Conservation (phyloP, 2,797 vertebrate species). For the Hydrocynus forskahlii region DNA sequence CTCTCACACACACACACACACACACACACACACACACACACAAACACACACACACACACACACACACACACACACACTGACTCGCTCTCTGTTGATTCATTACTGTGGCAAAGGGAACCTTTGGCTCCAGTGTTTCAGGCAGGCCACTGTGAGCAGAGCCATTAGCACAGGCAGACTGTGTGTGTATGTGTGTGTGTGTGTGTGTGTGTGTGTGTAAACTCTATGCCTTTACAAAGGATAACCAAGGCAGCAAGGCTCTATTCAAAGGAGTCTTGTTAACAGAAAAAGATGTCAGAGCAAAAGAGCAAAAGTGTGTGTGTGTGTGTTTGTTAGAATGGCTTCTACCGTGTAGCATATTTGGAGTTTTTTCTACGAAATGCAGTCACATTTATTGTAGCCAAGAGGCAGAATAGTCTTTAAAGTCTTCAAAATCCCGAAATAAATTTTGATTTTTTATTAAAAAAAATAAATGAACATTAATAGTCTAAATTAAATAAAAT, state of each 20-base stretch:
- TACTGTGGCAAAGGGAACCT: conserved; percentile 4
- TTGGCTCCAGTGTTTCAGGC: background rate
- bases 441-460: too few species aligned
- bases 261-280: conserved; percentile 40
- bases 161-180: too few species aligned
- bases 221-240: conserved; percentile 19
- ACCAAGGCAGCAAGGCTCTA: conserved; percentile 27
- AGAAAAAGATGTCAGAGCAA: conserved; percentile 2
- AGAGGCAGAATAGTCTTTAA: too few species aligned
- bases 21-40: background rate
- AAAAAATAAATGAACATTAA: too few species aligned
- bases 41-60: background rate
- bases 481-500: too few species aligned
- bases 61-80: background rate
- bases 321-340: too few species aligned
- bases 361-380: background rate
- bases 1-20: background rate
- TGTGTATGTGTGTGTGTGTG: background rate
- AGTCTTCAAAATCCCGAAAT: too few species aligned
- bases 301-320: conserved; percentile 10
- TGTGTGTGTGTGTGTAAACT: conserved; percentile 15
- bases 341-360: background rate
- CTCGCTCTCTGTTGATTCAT: conserved; percentile 11
- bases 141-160: background rate
- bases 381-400: background rate